A percentile compares a stretch with the other conserved stretches of the same genome.
These are phyloP conservation scores for Diachasma alloeum DNA, from an alignment of 1,140 invertebrate species.

Conservation along the genomic window DNA sequence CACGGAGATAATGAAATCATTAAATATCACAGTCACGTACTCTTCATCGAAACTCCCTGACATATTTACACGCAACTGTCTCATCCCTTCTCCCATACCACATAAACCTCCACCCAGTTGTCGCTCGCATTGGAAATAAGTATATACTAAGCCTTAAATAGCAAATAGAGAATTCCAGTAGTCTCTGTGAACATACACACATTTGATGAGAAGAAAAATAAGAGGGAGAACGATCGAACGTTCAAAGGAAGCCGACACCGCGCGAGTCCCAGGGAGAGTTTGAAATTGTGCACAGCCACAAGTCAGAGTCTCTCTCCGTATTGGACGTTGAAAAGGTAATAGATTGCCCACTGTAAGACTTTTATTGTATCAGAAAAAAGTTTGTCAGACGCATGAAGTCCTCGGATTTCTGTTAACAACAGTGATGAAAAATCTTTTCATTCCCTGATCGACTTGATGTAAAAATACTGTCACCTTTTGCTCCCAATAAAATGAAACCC, in stretches of 20 bases:
- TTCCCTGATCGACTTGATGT: not conserved
- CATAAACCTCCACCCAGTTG: not conserved
- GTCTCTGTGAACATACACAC: conserved; percentile 29
- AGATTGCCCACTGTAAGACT: conserved; percentile 50
- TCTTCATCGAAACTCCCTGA: conserved; percentile 31
- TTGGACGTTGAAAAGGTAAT: conserved; percentile 40
- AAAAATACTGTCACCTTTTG: too few species aligned
- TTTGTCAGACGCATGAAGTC: conserved; percentile 41
- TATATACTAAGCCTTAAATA: conserved; percentile 43
- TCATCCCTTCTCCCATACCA: not conserved
- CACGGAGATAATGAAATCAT: conserved; percentile 42
- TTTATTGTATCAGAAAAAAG: conserved; percentile 49
- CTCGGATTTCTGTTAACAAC: not conserved
- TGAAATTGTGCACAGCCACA: not conserved
- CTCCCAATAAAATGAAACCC: too few species aligned
- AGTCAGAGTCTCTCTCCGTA: conserved; percentile 18
- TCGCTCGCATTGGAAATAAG: conserved; percentile 41
- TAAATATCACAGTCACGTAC: conserved; percentile 38
- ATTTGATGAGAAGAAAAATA: conserved; percentile 40
- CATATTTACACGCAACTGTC: conserved; percentile 32
- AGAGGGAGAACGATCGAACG: conserved; percentile 2
- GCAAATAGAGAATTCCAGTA: conserved; percentile 59
- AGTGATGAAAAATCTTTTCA: not conserved
- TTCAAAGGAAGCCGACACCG: conserved; percentile 3
- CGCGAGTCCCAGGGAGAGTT: not conserved